phyloP scores from a whole-genome alignment of 1,140 invertebrate species.

The Campoletis sonorensis region DNA sequence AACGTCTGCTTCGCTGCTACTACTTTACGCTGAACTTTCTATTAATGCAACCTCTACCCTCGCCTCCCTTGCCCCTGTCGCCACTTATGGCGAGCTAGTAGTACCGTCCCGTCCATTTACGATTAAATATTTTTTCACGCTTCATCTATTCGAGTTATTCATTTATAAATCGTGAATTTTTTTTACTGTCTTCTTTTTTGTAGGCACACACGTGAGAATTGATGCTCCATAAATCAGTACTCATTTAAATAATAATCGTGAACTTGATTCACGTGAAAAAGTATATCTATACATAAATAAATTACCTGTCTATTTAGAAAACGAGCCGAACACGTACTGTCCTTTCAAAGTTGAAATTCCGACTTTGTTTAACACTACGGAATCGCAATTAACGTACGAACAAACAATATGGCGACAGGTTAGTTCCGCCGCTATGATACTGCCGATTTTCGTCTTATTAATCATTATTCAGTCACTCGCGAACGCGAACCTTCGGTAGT shows the following conservation, averaged over 20 bases:
- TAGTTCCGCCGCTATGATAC: slow-evolving; percentile 13
- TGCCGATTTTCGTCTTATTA: slow-evolving; percentile 63
- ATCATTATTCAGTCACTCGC: slow-evolving; percentile 58
- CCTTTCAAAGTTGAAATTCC: slow-evolving; percentile 36
- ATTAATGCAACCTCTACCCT: no score
- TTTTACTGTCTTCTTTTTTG: no score
- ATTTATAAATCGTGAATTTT: no score
- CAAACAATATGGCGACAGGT: slow-evolving; percentile 65
- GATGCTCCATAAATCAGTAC: no score
- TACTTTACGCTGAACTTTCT: no score
- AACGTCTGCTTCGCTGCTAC: slow-evolving; percentile 1
- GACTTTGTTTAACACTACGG: slow-evolving; percentile 27
- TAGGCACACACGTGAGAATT: no score
- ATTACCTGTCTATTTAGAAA: neutral
- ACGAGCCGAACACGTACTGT: neutral
- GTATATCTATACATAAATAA: neutral
- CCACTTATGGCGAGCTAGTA: no score
- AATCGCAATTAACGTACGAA: slow-evolving; percentile 59
- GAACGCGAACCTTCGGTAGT: slow-evolving; percentile 37
- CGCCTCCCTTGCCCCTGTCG: no score
- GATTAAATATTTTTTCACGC: no score
- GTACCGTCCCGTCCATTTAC: no score
- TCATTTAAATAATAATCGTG: neutral
- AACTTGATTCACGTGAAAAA: neutral
- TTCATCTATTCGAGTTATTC: no score